Evolutionary conservation across 2,888 invertebrate genomes (phyloP).

Genomic region (Cecidostiba fungosa): DNA sequence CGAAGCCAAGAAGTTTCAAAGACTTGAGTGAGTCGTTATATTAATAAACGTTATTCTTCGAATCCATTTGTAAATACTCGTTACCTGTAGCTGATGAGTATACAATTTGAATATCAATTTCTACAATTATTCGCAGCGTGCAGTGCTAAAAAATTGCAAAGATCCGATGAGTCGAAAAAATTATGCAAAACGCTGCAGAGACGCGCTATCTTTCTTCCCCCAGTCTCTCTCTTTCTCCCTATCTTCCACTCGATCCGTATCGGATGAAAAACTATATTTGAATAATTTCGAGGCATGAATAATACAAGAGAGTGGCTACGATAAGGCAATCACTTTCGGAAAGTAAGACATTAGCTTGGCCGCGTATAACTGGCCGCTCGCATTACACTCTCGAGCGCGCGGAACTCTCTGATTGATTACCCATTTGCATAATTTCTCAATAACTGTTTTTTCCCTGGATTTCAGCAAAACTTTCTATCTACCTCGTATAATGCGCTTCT

Average conservation of each 20-base stretch:
- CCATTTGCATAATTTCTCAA: slow-evolving; percentile 58
- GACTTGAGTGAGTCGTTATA: background rate
- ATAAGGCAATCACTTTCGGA: slow-evolving; percentile 59
- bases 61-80: background rate
- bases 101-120: background rate
- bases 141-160: background rate
- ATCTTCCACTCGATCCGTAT: slow-evolving; percentile 48
- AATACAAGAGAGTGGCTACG: slow-evolving; percentile 50
- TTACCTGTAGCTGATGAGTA: background rate
- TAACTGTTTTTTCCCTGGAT: slow-evolving; percentile 43
- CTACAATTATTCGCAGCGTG: background rate
- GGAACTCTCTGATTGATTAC: slow-evolving; percentile 57
- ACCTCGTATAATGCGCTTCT: background rate
- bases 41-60: background rate
- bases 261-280: slow-evolving; percentile 58
- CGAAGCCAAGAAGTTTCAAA: background rate
- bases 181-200: slow-evolving; percentile 28
- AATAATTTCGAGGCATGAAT: slow-evolving; percentile 61
- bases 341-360: slow-evolving; percentile 55
- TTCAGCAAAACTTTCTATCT: slow-evolving; percentile 20
- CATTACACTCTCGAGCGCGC: slow-evolving; percentile 36
- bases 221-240: background rate
- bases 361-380: slow-evolving; percentile 48
- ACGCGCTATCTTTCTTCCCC: background rate
- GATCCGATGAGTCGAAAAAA: slow-evolving; percentile 20